Evolutionary conservation across 2,113 vertebrate species (phyloP).

Genomic region (Cygnus atratus): DNA sequence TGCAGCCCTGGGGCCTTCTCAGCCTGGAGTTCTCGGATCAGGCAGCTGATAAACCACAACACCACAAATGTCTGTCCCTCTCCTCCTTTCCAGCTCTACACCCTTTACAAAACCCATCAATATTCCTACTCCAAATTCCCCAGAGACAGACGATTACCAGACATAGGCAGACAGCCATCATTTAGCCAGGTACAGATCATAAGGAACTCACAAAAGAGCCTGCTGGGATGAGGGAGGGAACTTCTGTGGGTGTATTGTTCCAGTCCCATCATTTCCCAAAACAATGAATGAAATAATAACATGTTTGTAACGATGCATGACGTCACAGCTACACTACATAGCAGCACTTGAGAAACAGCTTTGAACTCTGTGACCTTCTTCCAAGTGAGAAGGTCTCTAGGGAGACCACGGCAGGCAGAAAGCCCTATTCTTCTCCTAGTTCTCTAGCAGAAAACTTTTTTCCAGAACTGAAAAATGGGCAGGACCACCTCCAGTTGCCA

Average conservation of each 20-base stretch:
- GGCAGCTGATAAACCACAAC: not conserved
- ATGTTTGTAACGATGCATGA: conserved; percentile 39
- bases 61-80: not conserved
- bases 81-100: not conserved
- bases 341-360: conserved; percentile 25
- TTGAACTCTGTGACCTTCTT: conserved; percentile 16
- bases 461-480: not conserved
- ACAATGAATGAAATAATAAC: conserved; percentile 30
- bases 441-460: not conserved
- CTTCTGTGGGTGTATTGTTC: conserved; percentile 45
- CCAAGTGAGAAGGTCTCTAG: not conserved
- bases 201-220: not conserved
- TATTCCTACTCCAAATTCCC: not conserved
- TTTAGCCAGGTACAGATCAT: not conserved
- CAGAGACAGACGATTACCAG: not conserved
- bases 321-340: conserved; percentile 2
- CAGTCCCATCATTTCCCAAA: conserved; percentile 50
- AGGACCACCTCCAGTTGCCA: not conserved
- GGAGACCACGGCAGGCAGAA: not conserved
- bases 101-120: not conserved
- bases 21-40: not conserved
- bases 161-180: not conserved
- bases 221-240: conserved; percentile 22
- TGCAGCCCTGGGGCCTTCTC: conserved; percentile 9
- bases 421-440: not conserved